These are phyloP conservation scores for Coronaproctus castanopsis DNA, from an alignment of 2,888 invertebrate genomes.

Conservation along the genomic window DNA sequence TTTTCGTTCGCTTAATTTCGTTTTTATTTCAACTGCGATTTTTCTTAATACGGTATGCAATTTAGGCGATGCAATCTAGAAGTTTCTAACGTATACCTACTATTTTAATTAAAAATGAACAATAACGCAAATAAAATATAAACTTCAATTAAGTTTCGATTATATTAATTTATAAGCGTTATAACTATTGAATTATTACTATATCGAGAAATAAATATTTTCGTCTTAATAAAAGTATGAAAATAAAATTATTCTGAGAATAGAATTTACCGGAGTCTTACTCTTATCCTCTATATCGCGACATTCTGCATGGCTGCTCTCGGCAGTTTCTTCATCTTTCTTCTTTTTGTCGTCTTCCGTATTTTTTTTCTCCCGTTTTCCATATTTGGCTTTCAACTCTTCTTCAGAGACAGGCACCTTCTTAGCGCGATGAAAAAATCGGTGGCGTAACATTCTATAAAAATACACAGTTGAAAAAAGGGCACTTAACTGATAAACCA, in stretches of 20 bases:
- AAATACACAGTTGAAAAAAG: background rate
- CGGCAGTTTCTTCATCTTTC: slow-evolving; percentile 30
- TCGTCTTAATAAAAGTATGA: too few species aligned
- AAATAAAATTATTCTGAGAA: too few species aligned
- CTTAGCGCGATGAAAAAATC: slow-evolving; percentile 85
- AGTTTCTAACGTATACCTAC: too few species aligned
- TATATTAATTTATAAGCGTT: too few species aligned
- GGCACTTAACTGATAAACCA: background rate
- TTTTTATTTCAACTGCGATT: too few species aligned
- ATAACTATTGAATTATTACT: too few species aligned
- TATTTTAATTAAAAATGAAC: background rate
- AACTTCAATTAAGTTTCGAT: background rate
- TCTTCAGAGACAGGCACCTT: slow-evolving; percentile 55
- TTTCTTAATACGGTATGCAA: too few species aligned
- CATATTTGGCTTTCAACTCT: slow-evolving; percentile 31
- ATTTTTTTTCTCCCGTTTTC: slow-evolving; percentile 30
- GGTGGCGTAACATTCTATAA: slow-evolving; percentile 60
- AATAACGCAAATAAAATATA: background rate
- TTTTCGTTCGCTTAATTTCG: too few species aligned
- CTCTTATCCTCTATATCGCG: slow-evolving; percentile 9
- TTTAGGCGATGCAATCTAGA: too few species aligned
- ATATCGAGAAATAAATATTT: too few species aligned
- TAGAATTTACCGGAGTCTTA: too few species aligned
- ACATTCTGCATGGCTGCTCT: slow-evolving; percentile 33
- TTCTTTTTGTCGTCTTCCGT: slow-evolving; percentile 29